Base-by-base conservation (phyloP, 2,113 vertebrate genomes). In the Spilogale gracilis region DNA sequence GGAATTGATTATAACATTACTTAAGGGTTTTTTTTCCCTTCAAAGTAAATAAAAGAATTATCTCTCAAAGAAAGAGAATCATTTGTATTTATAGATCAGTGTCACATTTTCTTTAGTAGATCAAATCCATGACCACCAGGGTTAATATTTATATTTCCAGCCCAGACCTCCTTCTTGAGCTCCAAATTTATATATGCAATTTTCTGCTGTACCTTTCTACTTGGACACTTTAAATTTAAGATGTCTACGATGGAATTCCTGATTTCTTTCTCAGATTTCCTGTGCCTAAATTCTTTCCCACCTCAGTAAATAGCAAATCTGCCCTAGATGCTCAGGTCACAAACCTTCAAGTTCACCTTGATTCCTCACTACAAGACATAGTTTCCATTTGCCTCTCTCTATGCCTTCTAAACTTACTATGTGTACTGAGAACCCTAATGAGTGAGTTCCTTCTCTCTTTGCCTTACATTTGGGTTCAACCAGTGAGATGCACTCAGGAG, bases 81-180 rank as follows among this genome's bases (percentile, higher is more conserved):
- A 84, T 80, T 91, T 97, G 9, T 13, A 81, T 94, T 94, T 83
- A 27, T 63, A 84, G 45, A 74, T n/a, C 23, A n/a, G 27, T 30
- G 48, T 69, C 56, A 25, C 20, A 38, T 95, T 90, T 95, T 89
- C 25, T 87, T 52, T 93, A 21, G 13, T 91, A 93, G 92, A 14
- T 83, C 73, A 92, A 92, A 87, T 73, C 10, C 25, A 54, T 67
- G 23, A 85, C 45, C 86, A 23, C 25, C 92, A 60, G 30, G 20
- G 54, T 83, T 79, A 69, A 23, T 56, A 92, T 94, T 94, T 89
- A 10, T 89, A 61, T 95, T 94, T 97, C 73, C 8, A 95, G 32
- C n/a, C 74, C 21, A 90, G 74, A 67, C 17, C 45, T 71, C 50
- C 76, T 82, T 65, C 60, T 83, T 43, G n/a, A 91, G 58, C 12